Evolutionary conservation across 2,113 vertebrate genomes (phyloP), one percentile per base, ranked within the genome.

Genomic region (Paradisaea rubra): DNA sequence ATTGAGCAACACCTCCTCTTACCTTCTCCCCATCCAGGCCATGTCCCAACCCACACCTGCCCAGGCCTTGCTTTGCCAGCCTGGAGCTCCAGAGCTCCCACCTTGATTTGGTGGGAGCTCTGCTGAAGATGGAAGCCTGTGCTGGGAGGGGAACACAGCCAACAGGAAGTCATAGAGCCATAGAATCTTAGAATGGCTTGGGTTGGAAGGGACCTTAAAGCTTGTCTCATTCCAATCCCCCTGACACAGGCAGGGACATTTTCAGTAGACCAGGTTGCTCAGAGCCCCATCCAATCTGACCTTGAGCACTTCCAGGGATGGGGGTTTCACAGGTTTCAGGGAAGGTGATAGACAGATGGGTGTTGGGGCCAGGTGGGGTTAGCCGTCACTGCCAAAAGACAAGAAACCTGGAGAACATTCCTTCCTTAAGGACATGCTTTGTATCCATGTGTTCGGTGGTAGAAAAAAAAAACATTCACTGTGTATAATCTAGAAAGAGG

Each of bases 1-100:
- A 42, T 13, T 59, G 20, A 74, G 33, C 44, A 89, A 6, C 3
- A 1, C 10, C 10, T 28, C 18, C 30, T 59, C 27, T 71, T 80
- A 23, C 18, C 9, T 57, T 13, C 52, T 81, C 21, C 64, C 23
- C 19, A 50, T 35, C 57, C 42, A 27, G 2, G 1, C 44, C 24
- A 0, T 64, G 27, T 18, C 31, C n/a, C 37, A 79, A 1, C 4
- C 16, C 13, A 4, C 2, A 0, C 9, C 44, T 85, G 31, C 27
- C 57, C n/a, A 60, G 57, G 19, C 22, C 35, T 84, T 66, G 39
- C 39, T 78, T 73, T 65, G 28, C 69, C 44, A 71, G 19, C 45
- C 61, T 74, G 73, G 57, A 54, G 10, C 37, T 77, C 22, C 1
- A 0, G 6, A 41, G 3, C 35, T 39, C 24, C 59, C n/a, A 53